Evolutionary conservation across 1,140 invertebrate species (phyloP).

Genomic region (Zaprionus kolodkinae): DNA sequence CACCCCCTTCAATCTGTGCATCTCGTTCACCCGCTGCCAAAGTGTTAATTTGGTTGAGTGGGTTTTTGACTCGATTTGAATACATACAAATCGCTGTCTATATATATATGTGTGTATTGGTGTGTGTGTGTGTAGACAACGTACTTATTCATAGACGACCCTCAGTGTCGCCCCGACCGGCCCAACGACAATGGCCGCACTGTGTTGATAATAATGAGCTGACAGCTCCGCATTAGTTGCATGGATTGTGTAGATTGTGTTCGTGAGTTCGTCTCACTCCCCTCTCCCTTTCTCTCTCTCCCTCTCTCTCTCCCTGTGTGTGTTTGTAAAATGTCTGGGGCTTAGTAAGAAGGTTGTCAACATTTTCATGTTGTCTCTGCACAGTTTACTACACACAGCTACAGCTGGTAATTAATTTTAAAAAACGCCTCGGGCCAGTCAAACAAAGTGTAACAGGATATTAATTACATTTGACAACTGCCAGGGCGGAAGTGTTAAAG

Average conservation of each 20-base stretch:
- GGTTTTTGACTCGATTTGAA: conserved; percentile 80
- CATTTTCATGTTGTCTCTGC: conserved; percentile 76
- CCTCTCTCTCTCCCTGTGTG: neutral
- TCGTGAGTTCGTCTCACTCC: conserved; percentile 5
- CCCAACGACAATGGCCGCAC: conserved; percentile 51
- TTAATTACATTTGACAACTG: conserved; percentile 81
- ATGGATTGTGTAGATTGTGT: conserved; percentile 58
- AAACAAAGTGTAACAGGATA: conserved; percentile 82
- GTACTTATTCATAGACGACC: conserved; percentile 13
- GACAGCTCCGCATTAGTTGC: conserved; percentile 81
- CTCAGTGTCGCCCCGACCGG: conserved; percentile 15
- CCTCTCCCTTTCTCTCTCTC: neutral
- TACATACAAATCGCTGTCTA: conserved; percentile 34
- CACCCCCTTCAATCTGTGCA: neutral
- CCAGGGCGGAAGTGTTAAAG: conserved; percentile 78
- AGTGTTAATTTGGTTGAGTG: conserved; percentile 82
- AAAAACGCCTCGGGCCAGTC: conserved; percentile 76
- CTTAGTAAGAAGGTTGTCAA: conserved; percentile 80
- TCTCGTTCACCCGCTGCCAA: conserved; percentile 36
- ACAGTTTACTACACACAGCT: conserved; percentile 25
- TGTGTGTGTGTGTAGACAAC: conserved; percentile 22
- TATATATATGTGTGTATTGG: conserved; percentile 8
- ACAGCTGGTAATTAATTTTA: conserved; percentile 79
- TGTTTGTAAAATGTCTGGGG: conserved; percentile 76
- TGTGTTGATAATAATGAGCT: conserved; percentile 82